phyloP scores from a whole-genome alignment of 2,113 vertebrate species.

The Podarcis raffonei region DNA sequence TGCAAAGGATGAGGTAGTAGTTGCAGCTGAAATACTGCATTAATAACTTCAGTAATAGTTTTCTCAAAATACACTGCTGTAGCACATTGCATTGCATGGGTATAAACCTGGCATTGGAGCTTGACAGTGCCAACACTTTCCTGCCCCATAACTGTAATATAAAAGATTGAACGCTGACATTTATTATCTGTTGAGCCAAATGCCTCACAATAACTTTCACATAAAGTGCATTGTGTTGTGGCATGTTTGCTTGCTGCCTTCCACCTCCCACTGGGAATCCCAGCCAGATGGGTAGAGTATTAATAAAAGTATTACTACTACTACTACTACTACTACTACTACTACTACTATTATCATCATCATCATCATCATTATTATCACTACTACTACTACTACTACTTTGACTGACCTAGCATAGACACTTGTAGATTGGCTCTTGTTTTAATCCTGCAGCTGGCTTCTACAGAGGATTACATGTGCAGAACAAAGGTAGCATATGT shows the following conservation, averaged over 20 bases:
- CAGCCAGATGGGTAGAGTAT: no score
- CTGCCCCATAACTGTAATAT: not conserved
- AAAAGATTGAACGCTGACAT: not conserved
- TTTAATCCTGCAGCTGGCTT: no score
- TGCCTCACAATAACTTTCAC: not conserved
- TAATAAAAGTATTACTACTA: no score
- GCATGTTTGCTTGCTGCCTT: not conserved
- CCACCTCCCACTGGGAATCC: not conserved
- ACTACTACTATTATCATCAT: no score
- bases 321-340: no score
- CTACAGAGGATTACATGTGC: not conserved
- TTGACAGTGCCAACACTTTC: not conserved
- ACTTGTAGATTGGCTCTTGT: not conserved
- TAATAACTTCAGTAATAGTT: not conserved
- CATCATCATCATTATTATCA: accelerated
- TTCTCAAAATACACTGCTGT: not conserved
- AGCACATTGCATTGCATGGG: not conserved
- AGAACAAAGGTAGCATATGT: not conserved
- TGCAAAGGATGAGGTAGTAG: not conserved
- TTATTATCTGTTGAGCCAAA: not conserved
- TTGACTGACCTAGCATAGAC: not conserved
- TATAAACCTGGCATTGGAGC: not conserved
- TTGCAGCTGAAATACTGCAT: not conserved
- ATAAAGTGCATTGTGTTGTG: not conserved
- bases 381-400: not conserved